Evolutionary conservation across 2,113 vertebrate genomes (phyloP).

Genomic region (Thunnus thynnus): DNA sequence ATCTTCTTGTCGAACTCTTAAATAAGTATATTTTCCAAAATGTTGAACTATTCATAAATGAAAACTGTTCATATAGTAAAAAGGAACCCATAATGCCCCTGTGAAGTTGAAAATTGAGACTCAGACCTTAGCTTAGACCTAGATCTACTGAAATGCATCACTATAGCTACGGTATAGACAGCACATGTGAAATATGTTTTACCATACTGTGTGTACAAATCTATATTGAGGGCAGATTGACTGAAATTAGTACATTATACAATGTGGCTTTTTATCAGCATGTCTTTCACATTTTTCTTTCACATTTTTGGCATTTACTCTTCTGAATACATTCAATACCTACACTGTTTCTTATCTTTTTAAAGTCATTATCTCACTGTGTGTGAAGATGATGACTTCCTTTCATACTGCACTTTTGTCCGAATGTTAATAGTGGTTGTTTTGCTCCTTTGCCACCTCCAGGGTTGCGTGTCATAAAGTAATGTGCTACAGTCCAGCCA

Average conservation of each 20-base stretch:
- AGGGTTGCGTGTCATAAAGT: constrained; percentile 31
- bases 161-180: constrained; percentile 10
- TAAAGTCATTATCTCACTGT: constrained; percentile 23
- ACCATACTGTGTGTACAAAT: constrained; percentile 17
- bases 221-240: constrained; percentile 9
- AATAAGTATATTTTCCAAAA: constrained; percentile 12
- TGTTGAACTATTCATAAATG: background rate
- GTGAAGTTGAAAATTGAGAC: constrained; percentile 18
- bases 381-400: constrained; percentile 19
- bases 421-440: constrained; percentile 71
- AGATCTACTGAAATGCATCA: constrained; percentile 5
- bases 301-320: constrained; percentile 76
- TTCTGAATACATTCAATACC: constrained; percentile 75
- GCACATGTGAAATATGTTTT: constrained; percentile 12
- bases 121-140: background rate
- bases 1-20: background rate
- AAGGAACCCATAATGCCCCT: constrained; percentile 47
- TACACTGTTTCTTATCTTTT: constrained; percentile 10
- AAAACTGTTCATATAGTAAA: constrained; percentile 30
- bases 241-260: constrained; percentile 10
- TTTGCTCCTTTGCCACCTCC: constrained; percentile 30
- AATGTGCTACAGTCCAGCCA: constrained; percentile 39
- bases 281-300: constrained; percentile 79
- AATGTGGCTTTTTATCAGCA: constrained; percentile 55
- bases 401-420: constrained; percentile 58